These are phyloP conservation scores for Sebastes matsubarae DNA, from an alignment of 2,797 vertebrate species.

Conservation along the genomic window DNA sequence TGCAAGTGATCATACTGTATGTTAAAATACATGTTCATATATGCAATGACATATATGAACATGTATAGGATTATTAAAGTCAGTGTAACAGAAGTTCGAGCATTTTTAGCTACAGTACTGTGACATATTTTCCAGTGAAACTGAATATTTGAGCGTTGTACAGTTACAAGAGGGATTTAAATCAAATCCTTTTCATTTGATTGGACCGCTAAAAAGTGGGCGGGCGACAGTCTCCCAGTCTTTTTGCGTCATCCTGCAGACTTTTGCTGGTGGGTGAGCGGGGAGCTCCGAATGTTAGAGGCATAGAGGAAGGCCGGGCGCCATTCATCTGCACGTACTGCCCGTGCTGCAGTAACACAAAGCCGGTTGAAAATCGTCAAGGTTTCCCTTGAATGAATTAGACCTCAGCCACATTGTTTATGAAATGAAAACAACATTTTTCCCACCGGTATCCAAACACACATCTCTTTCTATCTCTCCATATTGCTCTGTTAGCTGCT, in stretches of 20 bases:
- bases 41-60: not conserved
- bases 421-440: no score
- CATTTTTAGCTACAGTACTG: not conserved
- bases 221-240: no score
- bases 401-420: no score
- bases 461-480: not conserved
- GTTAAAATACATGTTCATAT: not conserved
- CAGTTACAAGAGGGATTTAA: not conserved
- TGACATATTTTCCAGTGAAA: not conserved
- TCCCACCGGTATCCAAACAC: not conserved
- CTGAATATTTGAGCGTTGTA: not conserved
- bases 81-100: not conserved
- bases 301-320: no score
- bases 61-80: no score
- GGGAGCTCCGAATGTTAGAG: no score
- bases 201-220: not conserved
- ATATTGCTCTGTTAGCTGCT: no score
- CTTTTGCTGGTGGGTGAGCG: no score
- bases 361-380: not conserved
- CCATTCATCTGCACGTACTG: no score
- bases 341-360: not conserved
- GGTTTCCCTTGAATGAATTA: not conserved
- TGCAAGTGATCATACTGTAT: not conserved
- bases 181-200: not conserved
- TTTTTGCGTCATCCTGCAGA: no score